Base-by-base conservation (phyloP, 1,140 invertebrate species). In the Steinernema feltiae region DNA sequence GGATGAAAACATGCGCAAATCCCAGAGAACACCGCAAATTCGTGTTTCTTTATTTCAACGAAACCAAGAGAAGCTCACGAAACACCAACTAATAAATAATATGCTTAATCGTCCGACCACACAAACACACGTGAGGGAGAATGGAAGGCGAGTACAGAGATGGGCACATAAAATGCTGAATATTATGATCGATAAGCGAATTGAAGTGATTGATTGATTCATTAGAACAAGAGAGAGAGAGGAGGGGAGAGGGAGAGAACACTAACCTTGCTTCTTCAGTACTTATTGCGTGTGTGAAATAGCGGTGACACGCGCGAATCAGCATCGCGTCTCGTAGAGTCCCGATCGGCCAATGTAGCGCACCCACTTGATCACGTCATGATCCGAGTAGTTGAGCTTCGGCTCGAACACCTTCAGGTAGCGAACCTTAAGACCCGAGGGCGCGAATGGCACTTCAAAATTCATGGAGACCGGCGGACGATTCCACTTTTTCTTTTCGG, bases 281-380 rank as follows among this genome's bases (percentile, higher is more conserved):
- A 12, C 24, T 3, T 63, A 63, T 63, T 63, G 53, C 53, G 7
- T 63, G 15, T 41, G 7, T 41, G 35, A 30, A 70, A 7, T 17
- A n/a, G 1, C 30, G 27, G n/a, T n/a, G n/a, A n/a, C n/a, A n/a
- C n/a, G n/a, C n/a, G n/a, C n/a, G n/a, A n/a, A 27, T 87, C 79
- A 98, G 89, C 97, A 99, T 89, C 97, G 90, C 29, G 97, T 99
- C 90, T 99, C 97, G 87, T 99, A 99, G 3, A 99, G 90, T 71
- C 97, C 97, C 88, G 94, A 98, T 81, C 95, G 91, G 18, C 97
- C 97, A 85, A 99, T 99, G 88, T 99, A 99, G 53, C 97, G 91
- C 29, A 99, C 97, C 97, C 97, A 99, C 92, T 99, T 99, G 85
- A 99, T 98, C 79, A 99, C 97, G 88, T 99, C 97, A 82, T 99